These are phyloP conservation scores for Actias luna DNA, from an alignment of 2,888 invertebrate genomes.

Conservation along the genomic window DNA sequence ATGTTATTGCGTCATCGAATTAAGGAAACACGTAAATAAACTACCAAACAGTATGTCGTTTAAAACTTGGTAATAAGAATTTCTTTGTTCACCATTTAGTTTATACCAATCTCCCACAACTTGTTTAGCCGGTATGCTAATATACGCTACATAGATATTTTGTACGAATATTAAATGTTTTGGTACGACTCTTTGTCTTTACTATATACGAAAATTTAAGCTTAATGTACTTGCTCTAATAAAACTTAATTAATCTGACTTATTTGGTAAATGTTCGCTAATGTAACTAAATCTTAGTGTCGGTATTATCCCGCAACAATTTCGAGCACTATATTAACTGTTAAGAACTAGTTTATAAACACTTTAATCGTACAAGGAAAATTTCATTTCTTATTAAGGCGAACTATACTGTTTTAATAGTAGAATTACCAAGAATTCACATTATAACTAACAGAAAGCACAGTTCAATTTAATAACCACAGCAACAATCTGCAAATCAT, in stretches of 20 bases:
- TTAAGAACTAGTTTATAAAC: too few relatives aligned
- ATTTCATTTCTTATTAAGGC: too few relatives aligned
- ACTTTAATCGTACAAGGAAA: too few relatives aligned
- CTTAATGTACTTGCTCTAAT: not conserved
- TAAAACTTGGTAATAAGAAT: constrained; percentile 2
- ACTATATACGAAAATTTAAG: not conserved
- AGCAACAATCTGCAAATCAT: too few relatives aligned
- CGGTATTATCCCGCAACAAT: not conserved
- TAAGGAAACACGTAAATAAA: not conserved
- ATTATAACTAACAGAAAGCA: too few relatives aligned
- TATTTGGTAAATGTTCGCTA: not conserved
- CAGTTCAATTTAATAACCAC: too few relatives aligned
- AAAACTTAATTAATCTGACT: not conserved
- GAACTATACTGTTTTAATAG: too few relatives aligned
- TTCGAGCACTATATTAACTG: too few relatives aligned
- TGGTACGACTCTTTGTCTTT: not conserved
- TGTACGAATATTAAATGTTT: not conserved
- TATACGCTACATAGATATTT: not conserved
- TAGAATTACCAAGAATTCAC: too few relatives aligned
- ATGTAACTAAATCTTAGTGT: not conserved
- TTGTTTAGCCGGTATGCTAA: not conserved
- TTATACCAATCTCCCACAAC: not conserved
- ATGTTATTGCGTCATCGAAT: not conserved
- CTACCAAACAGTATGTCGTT: not conserved
- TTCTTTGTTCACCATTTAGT: not conserved